Evolutionary conservation across 2,888 invertebrate genomes (phyloP), one percentile per base, ranked within the genome.

Genomic region (Lucinisca nassula): DNA sequence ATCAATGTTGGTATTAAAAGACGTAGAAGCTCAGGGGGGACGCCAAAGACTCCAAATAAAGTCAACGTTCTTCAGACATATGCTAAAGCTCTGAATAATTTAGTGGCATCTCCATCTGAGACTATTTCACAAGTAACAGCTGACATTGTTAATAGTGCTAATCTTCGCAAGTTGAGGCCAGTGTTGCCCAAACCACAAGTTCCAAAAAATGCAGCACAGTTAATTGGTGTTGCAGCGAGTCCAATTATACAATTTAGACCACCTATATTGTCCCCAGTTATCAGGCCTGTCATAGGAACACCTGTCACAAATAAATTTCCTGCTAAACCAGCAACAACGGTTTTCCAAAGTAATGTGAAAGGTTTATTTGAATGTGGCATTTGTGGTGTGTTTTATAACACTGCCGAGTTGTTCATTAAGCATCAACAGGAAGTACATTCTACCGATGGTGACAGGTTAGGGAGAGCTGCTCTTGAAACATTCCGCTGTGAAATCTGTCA

Each of bases 311-410:
- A n/a, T n/a, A n/a, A n/a, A n/a, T n/a, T n/a, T n/a, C n/a, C n/a
- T n/a, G n/a, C n/a, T n/a, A n/a, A n/a, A n/a, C n/a, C n/a, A n/a
- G n/a, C n/a, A n/a, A n/a, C n/a, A n/a, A n/a, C n/a, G n/a, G n/a
- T n/a, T n/a, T n/a, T n/a, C 35, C 67, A 67, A 14, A 67, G 73
- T 30, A 79, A 76, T 27, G 67, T 81, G 30, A 90, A 90, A 58
- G 90, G 90, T 4, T 38, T 90, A 72, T 90, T 90, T 85, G 90
- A 90, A 51, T 90, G 90, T 77, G 90, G 90, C 0, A 27, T 87
- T 10, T 90, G 90, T 79, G 90, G 90, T n/a, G 79, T 79, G 8
- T 90, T 90, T 55, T 90, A 85, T 55, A 85, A 82, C 45, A 87
- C 90, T 0, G 90, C 90, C 10, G 79, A 81, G 61, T 85, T 83